A percentile compares a stretch with the other conserved stretches of the same genome.
phyloP scores from a whole-genome alignment of 2,888 invertebrate genomes.

The Amphipyra tragopoginis region DNA sequence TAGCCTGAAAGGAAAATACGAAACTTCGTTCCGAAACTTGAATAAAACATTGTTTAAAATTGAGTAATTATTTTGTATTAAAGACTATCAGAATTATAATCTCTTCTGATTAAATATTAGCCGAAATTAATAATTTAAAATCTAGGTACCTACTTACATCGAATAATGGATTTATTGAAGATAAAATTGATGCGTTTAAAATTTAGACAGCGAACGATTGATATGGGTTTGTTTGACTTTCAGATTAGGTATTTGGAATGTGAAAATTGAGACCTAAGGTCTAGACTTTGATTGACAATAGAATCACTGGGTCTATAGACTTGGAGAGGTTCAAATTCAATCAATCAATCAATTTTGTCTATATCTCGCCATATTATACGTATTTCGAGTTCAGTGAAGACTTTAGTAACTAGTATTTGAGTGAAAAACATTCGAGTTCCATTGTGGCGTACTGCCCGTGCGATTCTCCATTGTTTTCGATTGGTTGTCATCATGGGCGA shows the following conservation, averaged over 20 bases:
- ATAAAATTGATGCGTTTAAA: slow-evolving; percentile 4
- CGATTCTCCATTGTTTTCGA: no score
- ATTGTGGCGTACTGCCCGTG: no score
- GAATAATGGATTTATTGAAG: slow-evolving; percentile 2
- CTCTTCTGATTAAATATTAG: background rate
- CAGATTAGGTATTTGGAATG: slow-evolving; percentile 1
- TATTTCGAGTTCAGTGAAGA: no score
- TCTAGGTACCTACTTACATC: background rate
- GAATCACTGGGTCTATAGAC: slow-evolving; percentile 10
- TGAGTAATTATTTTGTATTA: slow-evolving; percentile 34
- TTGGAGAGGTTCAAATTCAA: background rate
- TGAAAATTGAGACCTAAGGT: background rate
- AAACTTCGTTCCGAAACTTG: slow-evolving; percentile 25
- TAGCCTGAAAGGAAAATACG: slow-evolving; percentile 19
- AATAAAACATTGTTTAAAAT: slow-evolving; percentile 32
- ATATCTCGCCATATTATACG: background rate
- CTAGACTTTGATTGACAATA: slow-evolving; percentile 20
- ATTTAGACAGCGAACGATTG: slow-evolving; percentile 17
- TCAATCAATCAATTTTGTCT: slow-evolving; percentile 8
- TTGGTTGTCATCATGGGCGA: no score
- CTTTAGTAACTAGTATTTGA: no score
- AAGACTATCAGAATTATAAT: background rate
- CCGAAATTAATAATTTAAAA: slow-evolving; percentile 4
- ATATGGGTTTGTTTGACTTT: slow-evolving; percentile 21
- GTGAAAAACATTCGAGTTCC: no score